Evolutionary conservation across 2,797 vertebrate species (phyloP).

Genomic region (Pterois miles): DNA sequence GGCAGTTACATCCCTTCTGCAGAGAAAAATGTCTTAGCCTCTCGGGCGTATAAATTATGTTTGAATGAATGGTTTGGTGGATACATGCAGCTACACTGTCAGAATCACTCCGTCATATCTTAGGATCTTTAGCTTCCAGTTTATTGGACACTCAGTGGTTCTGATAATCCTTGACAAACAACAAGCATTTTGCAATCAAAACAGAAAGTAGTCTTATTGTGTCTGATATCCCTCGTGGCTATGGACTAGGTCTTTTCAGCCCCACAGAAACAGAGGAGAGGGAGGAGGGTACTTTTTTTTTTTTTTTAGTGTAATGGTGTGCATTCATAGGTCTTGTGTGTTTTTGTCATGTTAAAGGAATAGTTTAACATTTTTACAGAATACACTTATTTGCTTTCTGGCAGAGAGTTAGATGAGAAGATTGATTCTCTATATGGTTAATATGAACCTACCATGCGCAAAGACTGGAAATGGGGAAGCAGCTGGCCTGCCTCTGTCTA

Average conservation of each 20-base stretch:
- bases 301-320: background rate
- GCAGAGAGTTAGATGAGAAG: background rate
- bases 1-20: conserved; percentile 28
- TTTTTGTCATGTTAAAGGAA: background rate
- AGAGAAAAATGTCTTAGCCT: conserved; percentile 9
- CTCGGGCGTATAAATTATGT: conserved; percentile 19
- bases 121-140: conserved; percentile 1
- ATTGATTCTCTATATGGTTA: background rate
- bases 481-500: background rate
- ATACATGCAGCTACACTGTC: conserved; percentile 22
- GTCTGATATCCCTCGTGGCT: conserved; percentile 15
- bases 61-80: conserved; percentile 9
- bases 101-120: conserved; percentile 17
- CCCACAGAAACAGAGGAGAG: conserved; percentile 14
- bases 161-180: conserved; percentile 4
- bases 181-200: conserved; percentile 10
- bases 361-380: background rate
- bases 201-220: conserved; percentile 3
- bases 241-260: conserved; percentile 29
- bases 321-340: background rate
- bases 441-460: background rate
- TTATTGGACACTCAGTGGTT: conserved; percentile 6
- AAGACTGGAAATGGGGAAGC: background rate
- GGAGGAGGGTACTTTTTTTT: background rate
- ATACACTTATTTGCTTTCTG: no score